These are phyloP conservation scores for Amblyopsis hoosieri DNA, from an alignment of 2,797 vertebrate genomes.

Conservation along the genomic window DNA sequence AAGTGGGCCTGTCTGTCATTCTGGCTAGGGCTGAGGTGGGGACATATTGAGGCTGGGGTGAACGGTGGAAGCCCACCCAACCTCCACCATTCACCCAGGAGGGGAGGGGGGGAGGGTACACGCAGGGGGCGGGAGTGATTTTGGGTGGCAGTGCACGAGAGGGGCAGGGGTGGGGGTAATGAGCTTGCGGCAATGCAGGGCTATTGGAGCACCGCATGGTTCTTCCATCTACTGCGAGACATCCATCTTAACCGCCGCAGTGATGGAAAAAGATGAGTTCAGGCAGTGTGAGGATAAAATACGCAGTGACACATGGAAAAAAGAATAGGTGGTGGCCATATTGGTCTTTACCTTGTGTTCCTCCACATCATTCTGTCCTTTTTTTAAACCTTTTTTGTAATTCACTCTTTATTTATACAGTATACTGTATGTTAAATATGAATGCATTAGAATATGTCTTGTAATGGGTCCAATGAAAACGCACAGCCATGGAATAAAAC, in stretches of 20 bases:
- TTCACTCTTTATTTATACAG: conserved; percentile 35
- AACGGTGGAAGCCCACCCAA: conserved; percentile 46
- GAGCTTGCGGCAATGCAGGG: conserved; percentile 67
- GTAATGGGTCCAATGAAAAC: conserved; percentile 7
- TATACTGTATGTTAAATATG: conserved; percentile 36
- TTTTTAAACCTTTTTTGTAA: conserved; percentile 20
- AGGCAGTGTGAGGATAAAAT: conserved; percentile 25
- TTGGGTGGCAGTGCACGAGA: conserved; percentile 31
- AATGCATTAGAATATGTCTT: conserved; percentile 24
- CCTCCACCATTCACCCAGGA: conserved; percentile 12
- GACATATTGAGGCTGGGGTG: conserved; percentile 40
- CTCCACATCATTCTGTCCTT: conserved; percentile 50
- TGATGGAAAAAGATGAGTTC: conserved; percentile 36
- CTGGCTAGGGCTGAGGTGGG: conserved; percentile 56
- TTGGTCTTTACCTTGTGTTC: conserved; percentile 48
- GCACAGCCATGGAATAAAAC: conserved; percentile 10
- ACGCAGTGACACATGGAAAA: conserved; percentile 30
- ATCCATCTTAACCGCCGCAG: conserved; percentile 72
- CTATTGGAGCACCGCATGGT: conserved; percentile 60
- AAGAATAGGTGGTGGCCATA: conserved; percentile 29
- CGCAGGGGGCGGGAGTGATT: conserved; percentile 56
- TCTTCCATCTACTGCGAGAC: conserved; percentile 61
- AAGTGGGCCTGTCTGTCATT: conserved; percentile 80
- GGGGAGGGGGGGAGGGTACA: conserved; percentile 47
- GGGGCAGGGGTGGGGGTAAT: conserved; percentile 55